Percentiles rank a stretch among this genome's conserved stretches.
Evolutionary conservation across 2,888 invertebrate genomes (phyloP).

Genomic region (Drosophila yooni): DNA sequence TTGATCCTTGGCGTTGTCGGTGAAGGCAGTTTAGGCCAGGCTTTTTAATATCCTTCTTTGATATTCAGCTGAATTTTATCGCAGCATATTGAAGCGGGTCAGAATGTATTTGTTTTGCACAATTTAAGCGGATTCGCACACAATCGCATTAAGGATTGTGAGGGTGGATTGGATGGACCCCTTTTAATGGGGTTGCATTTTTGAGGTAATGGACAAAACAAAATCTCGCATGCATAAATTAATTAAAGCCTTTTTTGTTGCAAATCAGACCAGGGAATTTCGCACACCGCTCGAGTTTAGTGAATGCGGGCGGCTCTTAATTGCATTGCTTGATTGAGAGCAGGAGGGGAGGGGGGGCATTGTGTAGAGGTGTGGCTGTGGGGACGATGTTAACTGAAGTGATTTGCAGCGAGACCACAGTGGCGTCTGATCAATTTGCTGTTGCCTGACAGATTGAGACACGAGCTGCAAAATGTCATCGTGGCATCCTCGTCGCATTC

Average conservation of each 20-base stretch:
- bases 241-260: slow-evolving; percentile 51
- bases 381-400: slow-evolving; percentile 28
- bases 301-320: slow-evolving; percentile 39
- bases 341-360: not conserved
- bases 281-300: slow-evolving; percentile 3
- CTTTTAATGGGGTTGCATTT: not conserved
- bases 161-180: slow-evolving; percentile 7
- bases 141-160: not conserved
- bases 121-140: not conserved
- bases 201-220: slow-evolving; percentile 4
- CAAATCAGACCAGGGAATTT: slow-evolving; percentile 32
- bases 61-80: not conserved
- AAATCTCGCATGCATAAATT: slow-evolving; percentile 53
- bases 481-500: slow-evolving; percentile 27
- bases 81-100: not conserved
- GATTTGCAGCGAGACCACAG: slow-evolving; percentile 43
- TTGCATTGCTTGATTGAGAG: slow-evolving; percentile 26
- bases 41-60: not conserved
- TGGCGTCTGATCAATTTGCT: slow-evolving; percentile 63
- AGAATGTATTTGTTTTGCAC: not conserved
- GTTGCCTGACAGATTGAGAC: slow-evolving; percentile 64
- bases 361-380: not conserved
- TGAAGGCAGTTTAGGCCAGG: not conserved
- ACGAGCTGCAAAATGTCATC: slow-evolving; percentile 49
- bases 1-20: not conserved